Base-by-base conservation (phyloP, 2,113 vertebrate genomes). In the Hippoglossus stenolepis region DNA sequence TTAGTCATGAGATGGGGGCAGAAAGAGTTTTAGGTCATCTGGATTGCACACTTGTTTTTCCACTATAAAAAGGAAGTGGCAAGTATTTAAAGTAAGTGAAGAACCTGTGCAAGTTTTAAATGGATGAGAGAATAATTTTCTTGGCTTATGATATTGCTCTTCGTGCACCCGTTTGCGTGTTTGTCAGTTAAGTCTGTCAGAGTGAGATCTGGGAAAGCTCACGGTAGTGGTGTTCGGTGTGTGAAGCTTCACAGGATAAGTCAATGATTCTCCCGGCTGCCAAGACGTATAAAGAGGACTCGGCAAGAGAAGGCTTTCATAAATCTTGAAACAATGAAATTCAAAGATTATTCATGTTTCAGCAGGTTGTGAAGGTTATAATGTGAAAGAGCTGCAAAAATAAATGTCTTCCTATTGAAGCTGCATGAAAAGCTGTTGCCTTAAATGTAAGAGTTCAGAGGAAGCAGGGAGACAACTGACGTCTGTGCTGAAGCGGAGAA, bases 171-270 rank as follows among this genome's bases (percentile, higher is more conserved):
- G 28, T 80, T 75, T 82, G 66, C 60, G 14, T 24, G 64, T 71
- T 69, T 85, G 75, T 84, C 14, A 66, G 80, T 60, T 49, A 45
- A 53, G 40, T 76, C 61, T 75, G 78, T 77, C 61, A 77, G 71
- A 28, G 75, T 76, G 77, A 63, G 77, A 75, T 90, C 90, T 92
- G 90, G 87, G 60, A 82, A 84, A 82, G 45, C 75, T 92, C 89
- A 90, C 84, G 24, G 88, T 89, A 91, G 86, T 85, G 23, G 72
- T 2, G 85, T 85, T 85, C 35, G 72, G 77, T 26, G 77, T 83
- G 84, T 84, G 82, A 91, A 86, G 83, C 89, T 86, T 82, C 77
- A 75, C 86, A 90, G 90, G 72, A 72, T 76, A 76, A 87, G 82
- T 85, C 85, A 89, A 83, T 77, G 82, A 87, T 88, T 89, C 86